Conservation (phyloP, 2,113 vertebrate genomes). For the Cygnus atratus region DNA sequence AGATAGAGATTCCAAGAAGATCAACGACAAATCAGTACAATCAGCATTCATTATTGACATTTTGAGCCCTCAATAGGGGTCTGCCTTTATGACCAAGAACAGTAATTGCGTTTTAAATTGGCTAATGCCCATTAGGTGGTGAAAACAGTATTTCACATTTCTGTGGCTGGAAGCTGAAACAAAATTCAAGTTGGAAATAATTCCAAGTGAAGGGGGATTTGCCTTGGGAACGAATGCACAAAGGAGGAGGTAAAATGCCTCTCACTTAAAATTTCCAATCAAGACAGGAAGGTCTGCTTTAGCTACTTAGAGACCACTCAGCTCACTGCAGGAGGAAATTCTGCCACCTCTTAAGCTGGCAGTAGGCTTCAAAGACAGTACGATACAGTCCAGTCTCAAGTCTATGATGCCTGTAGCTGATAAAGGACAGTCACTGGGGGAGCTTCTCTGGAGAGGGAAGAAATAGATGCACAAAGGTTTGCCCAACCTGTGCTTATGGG, state of each 20-base stretch:
- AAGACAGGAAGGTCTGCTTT: neutral
- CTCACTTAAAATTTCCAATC: neutral
- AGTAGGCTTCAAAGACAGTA: neutral
- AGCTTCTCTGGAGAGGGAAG: neutral
- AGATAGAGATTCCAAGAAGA: neutral
- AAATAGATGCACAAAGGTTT: neutral
- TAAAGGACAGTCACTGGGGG: accelerated
- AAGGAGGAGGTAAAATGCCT: neutral
- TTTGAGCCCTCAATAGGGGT: neutral
- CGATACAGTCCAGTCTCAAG: neutral
- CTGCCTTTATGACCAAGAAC: neutral
- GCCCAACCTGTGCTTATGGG: neutral
- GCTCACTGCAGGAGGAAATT: neutral
- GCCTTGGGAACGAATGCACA: neutral
- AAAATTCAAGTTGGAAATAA: neutral
- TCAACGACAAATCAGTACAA: neutral
- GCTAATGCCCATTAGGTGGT: neutral
- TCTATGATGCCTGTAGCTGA: neutral
- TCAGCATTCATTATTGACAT: neutral
- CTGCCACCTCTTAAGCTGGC: neutral
- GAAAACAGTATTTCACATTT: neutral
- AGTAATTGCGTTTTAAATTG: neutral
- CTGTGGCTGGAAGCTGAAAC: neutral
- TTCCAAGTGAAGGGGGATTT: neutral
- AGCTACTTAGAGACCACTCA: neutral